Conservation (phyloP, 2,888 invertebrate genomes). For the Hermaeophaga mercurialis region DNA sequence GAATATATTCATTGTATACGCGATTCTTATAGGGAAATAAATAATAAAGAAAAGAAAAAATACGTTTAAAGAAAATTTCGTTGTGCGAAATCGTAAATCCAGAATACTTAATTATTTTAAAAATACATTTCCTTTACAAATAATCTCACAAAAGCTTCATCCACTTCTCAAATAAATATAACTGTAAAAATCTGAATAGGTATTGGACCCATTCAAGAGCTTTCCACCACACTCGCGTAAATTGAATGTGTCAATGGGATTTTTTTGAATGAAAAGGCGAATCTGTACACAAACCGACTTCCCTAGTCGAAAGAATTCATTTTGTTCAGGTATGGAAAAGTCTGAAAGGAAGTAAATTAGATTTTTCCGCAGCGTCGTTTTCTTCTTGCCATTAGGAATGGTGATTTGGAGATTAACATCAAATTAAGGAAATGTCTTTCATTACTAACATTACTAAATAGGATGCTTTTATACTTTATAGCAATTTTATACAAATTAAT, state of each 20-base stretch:
- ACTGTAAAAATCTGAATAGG: constrained; percentile 27
- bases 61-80: too few relatives aligned
- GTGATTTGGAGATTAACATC: constrained; percentile 15
- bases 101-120: too few relatives aligned
- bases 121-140: constrained; percentile 4
- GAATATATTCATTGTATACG: too few relatives aligned
- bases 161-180: constrained; percentile 17
- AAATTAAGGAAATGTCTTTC: too few relatives aligned
- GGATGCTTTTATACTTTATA: too few relatives aligned
- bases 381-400: constrained; percentile 14
- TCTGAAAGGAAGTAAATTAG: constrained; percentile 46
- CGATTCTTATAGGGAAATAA: too few relatives aligned
- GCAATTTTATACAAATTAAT: too few relatives aligned
- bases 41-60: too few relatives aligned
- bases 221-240: constrained; percentile 46
- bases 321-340: constrained; percentile 46
- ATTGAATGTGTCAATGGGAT: constrained; percentile 53
- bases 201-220: constrained; percentile 16
- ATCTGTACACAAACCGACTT: constrained; percentile 46
- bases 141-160: constrained; percentile 1
- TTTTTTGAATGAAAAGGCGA: constrained; percentile 49
- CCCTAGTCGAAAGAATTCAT: constrained; percentile 38
- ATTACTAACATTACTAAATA: too few relatives aligned
- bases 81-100: too few relatives aligned
- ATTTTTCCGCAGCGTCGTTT: constrained; percentile 40